Evolutionary conservation across 2,113 vertebrate species (phyloP).

Genomic region (Pseudonaja textilis): DNA sequence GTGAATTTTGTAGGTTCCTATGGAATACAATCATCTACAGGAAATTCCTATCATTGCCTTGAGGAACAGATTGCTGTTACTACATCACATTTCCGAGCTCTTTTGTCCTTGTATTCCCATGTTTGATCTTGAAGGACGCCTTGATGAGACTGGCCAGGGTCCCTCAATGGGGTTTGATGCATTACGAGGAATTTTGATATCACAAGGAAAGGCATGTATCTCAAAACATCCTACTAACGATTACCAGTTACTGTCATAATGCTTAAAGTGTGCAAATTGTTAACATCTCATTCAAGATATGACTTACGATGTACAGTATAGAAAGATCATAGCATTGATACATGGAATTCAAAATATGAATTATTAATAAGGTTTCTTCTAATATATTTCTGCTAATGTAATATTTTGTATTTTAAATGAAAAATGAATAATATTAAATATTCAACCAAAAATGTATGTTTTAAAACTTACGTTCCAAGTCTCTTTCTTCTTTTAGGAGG

Average conservation of each 20-base stretch:
- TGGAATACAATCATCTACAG: slow-evolving; percentile 98
- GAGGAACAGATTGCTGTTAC: slow-evolving; percentile 89
- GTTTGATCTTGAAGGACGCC: slow-evolving; percentile 95
- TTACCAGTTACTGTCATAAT: background rate
- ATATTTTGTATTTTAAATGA: background rate
- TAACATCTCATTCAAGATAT: background rate
- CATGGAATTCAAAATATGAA: background rate
- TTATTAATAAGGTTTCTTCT: background rate
- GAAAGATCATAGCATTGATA: background rate
- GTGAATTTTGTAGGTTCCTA: slow-evolving; percentile 82
- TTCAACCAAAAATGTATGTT: background rate
- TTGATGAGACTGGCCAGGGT: slow-evolving; percentile 89
- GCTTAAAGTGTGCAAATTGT: background rate
- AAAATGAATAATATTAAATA: background rate
- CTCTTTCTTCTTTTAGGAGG: slow-evolving; percentile 77
- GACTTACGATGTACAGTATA: background rate
- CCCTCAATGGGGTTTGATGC: slow-evolving; percentile 93
- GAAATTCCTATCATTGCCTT: slow-evolving; percentile 89
- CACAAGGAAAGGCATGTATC: slow-evolving; percentile 90
- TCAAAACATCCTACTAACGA: background rate
- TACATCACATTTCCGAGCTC: slow-evolving; percentile 97
- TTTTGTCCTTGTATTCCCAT: slow-evolving; percentile 99
- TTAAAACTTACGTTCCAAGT: background rate
- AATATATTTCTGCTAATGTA: background rate
- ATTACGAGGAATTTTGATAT: slow-evolving; percentile 92